phyloP scores from a whole-genome alignment of 1,140 invertebrate species.

The Campoletis sonorensis region DNA sequence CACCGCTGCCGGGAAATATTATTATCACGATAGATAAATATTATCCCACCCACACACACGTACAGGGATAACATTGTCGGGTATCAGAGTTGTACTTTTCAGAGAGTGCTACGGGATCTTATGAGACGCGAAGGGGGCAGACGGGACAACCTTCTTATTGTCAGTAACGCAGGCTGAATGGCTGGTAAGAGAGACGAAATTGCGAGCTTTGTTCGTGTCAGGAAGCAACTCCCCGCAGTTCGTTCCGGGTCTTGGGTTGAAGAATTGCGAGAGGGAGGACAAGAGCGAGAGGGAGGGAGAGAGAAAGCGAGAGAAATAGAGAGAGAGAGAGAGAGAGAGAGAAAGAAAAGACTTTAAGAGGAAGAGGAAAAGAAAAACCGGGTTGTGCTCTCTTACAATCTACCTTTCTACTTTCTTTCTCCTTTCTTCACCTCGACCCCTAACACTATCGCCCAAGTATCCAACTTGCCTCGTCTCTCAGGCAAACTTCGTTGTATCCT shows the following conservation, averaged over 20 bases:
- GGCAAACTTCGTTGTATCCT: constrained; percentile 36
- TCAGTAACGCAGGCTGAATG: constrained; percentile 57
- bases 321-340: not conserved
- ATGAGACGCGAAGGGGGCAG: constrained; percentile 32
- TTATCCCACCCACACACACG: not conserved
- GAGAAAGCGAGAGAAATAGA: constrained; percentile 5
- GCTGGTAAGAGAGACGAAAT: constrained; percentile 58
- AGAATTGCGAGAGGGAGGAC: constrained; percentile 18
- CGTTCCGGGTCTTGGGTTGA: constrained; percentile 33
- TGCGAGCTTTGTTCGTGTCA: constrained; percentile 61
- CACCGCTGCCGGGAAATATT: not conserved
- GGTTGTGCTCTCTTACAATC: not conserved
- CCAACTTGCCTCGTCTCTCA: constrained; percentile 20
- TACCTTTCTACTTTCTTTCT: constrained; percentile 42
- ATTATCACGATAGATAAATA: too few relatives aligned
- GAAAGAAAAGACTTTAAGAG: not conserved
- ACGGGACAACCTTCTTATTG: constrained; percentile 62
- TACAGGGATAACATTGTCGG: not conserved
- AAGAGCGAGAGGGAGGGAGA: not conserved
- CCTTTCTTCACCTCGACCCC: not conserved
- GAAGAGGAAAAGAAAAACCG: not conserved
- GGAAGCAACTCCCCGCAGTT: constrained; percentile 39
- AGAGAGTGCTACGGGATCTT: constrained; percentile 20
- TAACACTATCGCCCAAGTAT: not conserved
- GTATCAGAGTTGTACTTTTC: constrained; percentile 21